Evolutionary conservation across 2,888 invertebrate genomes (phyloP).

Genomic region (Psylliodes chrysocephalus): DNA sequence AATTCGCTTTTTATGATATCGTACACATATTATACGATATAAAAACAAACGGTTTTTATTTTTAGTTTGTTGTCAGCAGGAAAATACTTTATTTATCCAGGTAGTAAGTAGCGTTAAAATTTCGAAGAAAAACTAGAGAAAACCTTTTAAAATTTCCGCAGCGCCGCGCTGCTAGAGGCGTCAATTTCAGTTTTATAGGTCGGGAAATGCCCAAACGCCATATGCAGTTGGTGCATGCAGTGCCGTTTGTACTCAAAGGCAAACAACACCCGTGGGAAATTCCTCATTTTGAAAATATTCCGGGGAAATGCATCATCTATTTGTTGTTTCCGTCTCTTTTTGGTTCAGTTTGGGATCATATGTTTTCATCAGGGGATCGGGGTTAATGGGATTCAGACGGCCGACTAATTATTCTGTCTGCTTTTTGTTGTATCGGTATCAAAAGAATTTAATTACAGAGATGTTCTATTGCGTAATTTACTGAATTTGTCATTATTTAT

Average conservation of each 20-base stretch:
- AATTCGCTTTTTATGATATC: too few species aligned
- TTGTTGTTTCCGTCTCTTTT: slow-evolving; percentile 25
- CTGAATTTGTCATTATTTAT: too few species aligned
- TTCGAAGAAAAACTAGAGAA: background rate
- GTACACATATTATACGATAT: too few species aligned
- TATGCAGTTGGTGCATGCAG: slow-evolving; percentile 45
- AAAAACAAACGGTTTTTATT: too few species aligned
- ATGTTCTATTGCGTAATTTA: too few species aligned
- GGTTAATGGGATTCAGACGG: too few species aligned
- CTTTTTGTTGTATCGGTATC: too few species aligned
- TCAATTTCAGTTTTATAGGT: slow-evolving; percentile 12
- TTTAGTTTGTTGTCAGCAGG: too few species aligned
- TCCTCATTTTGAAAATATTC: slow-evolving; percentile 48
- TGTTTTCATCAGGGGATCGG: background rate
- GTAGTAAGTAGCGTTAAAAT: too few species aligned
- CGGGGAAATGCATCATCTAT: slow-evolving; percentile 43
- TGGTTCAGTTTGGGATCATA: background rate
- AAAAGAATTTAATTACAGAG: too few species aligned
- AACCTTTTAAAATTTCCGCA: slow-evolving; percentile 8
- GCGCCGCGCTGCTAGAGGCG: background rate
- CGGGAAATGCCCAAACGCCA: slow-evolving; percentile 36
- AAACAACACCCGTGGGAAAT: slow-evolving; percentile 51
- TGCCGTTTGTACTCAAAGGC: slow-evolving; percentile 40
- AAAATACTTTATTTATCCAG: too few species aligned
- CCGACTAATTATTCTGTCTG: too few species aligned